Evolutionary conservation across 2,113 vertebrate genomes (phyloP).

Genomic region (Microtus ochrogaster): DNA sequence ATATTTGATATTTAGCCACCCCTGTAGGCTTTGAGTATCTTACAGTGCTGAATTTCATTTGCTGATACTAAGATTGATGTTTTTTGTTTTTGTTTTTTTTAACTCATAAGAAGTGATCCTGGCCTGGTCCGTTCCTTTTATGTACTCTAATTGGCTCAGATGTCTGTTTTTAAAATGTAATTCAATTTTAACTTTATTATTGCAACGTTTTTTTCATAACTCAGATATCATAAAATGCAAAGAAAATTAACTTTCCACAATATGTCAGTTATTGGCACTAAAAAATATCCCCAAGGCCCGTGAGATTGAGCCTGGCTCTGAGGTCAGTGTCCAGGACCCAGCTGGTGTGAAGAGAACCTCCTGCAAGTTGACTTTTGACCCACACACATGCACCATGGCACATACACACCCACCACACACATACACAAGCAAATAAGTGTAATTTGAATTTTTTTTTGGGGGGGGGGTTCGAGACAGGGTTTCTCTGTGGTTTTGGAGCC

Average conservation of each 20-base stretch:
- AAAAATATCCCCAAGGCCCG: constrained; percentile 69
- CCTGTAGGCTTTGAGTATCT: neutral
- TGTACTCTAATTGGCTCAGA: neutral
- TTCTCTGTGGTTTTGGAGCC: no score
- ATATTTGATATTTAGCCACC: neutral
- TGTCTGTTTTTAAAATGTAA: constrained; percentile 64
- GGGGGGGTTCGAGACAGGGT: no score
- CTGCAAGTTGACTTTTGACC: neutral
- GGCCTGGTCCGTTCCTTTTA: neutral
- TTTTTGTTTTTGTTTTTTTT: neutral
- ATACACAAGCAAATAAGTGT: neutral
- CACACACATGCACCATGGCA: neutral
- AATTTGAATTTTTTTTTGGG: neutral
- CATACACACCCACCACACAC: neutral
- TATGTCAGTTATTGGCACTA: constrained; percentile 73
- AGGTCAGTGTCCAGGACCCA: neutral
- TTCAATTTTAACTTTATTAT: constrained; percentile 85
- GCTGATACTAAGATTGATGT: neutral
- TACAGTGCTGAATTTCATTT: neutral
- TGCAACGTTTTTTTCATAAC: constrained; percentile 85
- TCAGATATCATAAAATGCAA: constrained; percentile 81
- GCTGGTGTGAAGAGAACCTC: neutral
- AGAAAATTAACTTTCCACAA: constrained; percentile 79
- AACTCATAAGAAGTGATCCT: neutral
- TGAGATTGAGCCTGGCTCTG: constrained; percentile 46